Conservation (phyloP, 2,113 vertebrate genomes). For the Tragelaphus buxtoni region DNA sequence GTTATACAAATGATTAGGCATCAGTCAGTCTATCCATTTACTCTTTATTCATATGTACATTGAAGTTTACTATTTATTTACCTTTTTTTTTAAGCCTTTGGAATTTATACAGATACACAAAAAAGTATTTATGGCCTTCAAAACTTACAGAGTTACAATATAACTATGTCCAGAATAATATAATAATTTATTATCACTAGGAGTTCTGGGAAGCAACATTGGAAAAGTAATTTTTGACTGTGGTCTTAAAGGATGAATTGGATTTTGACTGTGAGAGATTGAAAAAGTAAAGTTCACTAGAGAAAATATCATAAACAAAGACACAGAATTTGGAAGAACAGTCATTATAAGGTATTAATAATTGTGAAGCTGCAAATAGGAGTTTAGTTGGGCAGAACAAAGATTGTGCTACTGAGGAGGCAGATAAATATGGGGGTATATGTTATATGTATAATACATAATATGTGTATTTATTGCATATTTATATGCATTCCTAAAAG, state of each 20-base stretch:
- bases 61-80: neutral
- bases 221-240: neutral
- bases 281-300: neutral
- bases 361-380: neutral
- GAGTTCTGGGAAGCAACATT: neutral
- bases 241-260: neutral
- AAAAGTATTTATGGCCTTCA: neutral
- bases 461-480: neutral
- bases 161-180: neutral
- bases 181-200: neutral
- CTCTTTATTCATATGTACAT: neutral
- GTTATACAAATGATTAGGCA: slow-evolving; percentile 35
- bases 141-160: neutral
- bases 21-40: neutral
- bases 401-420: neutral
- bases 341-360: neutral
- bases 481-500: neutral
- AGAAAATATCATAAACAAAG: neutral
- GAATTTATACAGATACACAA: neutral
- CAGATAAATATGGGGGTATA: neutral
- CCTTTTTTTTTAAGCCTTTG: neutral
- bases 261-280: neutral
- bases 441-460: neutral
- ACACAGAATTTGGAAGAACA: neutral
- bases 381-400: neutral